A percentile compares a stretch with the other conserved stretches of the same genome.
These are phyloP conservation scores for Embiotoca jacksoni DNA, from an alignment of 2,113 vertebrate species.

Conservation along the genomic window DNA sequence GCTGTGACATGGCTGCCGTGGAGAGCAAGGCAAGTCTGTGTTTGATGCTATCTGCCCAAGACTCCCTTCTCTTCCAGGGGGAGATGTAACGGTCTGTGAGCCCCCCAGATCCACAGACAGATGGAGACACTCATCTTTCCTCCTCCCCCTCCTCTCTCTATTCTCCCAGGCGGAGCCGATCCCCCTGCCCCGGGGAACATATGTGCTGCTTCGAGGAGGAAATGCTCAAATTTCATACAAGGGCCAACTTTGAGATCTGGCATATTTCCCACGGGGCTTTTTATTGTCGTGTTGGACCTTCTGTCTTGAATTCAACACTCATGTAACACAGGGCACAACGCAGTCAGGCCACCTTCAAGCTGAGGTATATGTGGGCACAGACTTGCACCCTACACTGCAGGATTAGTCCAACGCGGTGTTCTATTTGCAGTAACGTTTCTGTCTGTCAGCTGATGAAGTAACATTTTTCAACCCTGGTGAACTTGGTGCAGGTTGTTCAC, in stretches of 20 bases:
- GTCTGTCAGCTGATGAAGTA: conserved; percentile 21
- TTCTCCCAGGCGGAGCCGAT: conserved; percentile 69
- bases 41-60: conserved; percentile 57
- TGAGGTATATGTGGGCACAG: conserved; percentile 4
- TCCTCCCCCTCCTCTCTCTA: conserved; percentile 40
- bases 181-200: conserved; percentile 73
- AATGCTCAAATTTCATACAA: conserved; percentile 53
- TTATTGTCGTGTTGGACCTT: conserved; percentile 66
- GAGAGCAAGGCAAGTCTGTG: conserved; percentile 47
- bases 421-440: background rate
- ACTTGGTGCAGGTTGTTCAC: conserved; percentile 24
- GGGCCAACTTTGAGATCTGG: conserved; percentile 66
- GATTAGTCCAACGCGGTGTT: conserved; percentile 13
- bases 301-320: conserved; percentile 33
- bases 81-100: conserved; percentile 65
- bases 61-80: conserved; percentile 52
- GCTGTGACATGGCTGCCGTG: conserved; percentile 45
- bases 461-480: conserved; percentile 26
- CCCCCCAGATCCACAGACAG: conserved; percentile 74
- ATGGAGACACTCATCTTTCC: conserved; percentile 70
- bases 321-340: conserved; percentile 9
- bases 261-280: conserved; percentile 63
- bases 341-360: conserved; percentile 7
- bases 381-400: background rate
- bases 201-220: conserved; percentile 70